Percentiles rank a stretch among this genome's conserved stretches.
These are phyloP conservation scores for Kryptolebias marmoratus DNA, from an alignment of 2,113 vertebrate genomes.

Conservation along the genomic window DNA sequence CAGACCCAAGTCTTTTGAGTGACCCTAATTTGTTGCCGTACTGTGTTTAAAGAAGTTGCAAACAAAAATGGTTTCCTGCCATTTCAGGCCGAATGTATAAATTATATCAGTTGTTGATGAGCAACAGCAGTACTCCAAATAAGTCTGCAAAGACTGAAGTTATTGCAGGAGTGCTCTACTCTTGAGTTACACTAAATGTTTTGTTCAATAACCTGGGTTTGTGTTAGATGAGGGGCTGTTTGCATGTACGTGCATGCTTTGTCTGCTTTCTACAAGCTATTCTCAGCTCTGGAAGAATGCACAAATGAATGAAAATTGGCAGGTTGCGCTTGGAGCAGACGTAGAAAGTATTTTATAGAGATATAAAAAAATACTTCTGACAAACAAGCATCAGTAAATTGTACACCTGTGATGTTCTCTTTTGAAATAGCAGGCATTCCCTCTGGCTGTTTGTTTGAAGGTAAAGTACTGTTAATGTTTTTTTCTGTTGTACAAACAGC, in stretches of 20 bases:
- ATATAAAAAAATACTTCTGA: conserved; percentile 1
- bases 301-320: conserved; percentile 41
- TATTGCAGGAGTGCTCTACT: conserved; percentile 11
- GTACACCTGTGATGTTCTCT: conserved; percentile 19
- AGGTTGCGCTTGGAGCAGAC: conserved; percentile 24
- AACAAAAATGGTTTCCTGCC: background rate
- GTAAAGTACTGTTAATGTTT: conserved; percentile 15
- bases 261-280: conserved; percentile 18
- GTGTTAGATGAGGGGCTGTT: conserved; percentile 29
- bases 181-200: conserved; percentile 22
- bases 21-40: too few species aligned
- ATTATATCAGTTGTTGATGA: conserved; percentile 2
- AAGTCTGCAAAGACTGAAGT: background rate
- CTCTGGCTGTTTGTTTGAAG: conserved; percentile 6
- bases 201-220: background rate
- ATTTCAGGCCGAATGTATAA: background rate
- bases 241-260: conserved; percentile 44
- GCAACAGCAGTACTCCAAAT: conserved; percentile 1
- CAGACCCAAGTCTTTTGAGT: too few species aligned
- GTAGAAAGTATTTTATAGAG: conserved; percentile 9
- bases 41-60: too few species aligned
- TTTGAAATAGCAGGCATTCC: background rate
- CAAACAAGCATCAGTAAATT: conserved; percentile 18
- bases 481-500: conserved; percentile 36
- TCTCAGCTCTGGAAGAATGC: conserved; percentile 32